Conservation (phyloP, 1,140 invertebrate genomes). For the Euwallacea fornicatus region DNA sequence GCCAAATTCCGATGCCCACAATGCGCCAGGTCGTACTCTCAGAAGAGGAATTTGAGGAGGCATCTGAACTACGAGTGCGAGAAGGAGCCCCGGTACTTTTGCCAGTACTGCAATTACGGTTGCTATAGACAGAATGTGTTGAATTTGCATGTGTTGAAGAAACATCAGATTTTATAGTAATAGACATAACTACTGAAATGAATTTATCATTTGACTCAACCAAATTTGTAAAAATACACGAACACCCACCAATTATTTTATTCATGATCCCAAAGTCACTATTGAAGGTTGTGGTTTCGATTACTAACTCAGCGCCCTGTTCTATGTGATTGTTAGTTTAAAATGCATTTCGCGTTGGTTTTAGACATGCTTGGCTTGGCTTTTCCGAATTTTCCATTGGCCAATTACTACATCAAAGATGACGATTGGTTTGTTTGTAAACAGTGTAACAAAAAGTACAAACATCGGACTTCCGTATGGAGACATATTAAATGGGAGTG, state of each 20-base stretch:
- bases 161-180: conserved; percentile 8
- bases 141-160: conserved; percentile 24
- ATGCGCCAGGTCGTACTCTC: conserved; percentile 22
- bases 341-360: conserved; percentile 2
- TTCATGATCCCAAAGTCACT: too few relatives aligned
- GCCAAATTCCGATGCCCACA: conserved; percentile 15
- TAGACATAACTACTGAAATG: too few relatives aligned
- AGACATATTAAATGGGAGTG: conserved; percentile 76
- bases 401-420: conserved; percentile 20
- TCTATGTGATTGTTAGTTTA: background rate
- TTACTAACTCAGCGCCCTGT: too few relatives aligned
- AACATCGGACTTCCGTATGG: conserved; percentile 46
- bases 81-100: conserved; percentile 65
- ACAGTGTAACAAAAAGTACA: conserved; percentile 41
- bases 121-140: conserved; percentile 39
- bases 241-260: too few relatives aligned
- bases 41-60: conserved; percentile 58
- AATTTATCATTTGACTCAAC: too few relatives aligned
- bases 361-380: conserved; percentile 7
- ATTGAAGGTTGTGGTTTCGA: too few relatives aligned
- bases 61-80: conserved; percentile 71
- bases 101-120: conserved; percentile 56
- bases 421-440: conserved; percentile 32
- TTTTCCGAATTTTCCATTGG: conserved; percentile 27
- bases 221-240: too few relatives aligned